Conservation (phyloP, 2,113 vertebrate species). For the Neolamprologus longior region DNA sequence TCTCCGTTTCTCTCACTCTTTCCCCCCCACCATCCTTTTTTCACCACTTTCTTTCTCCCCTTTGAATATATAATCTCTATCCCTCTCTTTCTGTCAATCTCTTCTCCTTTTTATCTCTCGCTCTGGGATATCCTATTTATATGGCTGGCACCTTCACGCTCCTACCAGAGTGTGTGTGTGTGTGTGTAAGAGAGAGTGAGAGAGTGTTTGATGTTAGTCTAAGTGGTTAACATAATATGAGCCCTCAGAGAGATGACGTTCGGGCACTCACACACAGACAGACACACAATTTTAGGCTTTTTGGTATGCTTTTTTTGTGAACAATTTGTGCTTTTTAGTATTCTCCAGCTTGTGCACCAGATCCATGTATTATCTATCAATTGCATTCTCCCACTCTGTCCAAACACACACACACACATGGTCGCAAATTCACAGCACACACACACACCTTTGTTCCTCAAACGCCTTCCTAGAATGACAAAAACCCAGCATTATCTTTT, state of each 20-base stretch:
- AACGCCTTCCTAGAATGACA: slow-evolving; percentile 26
- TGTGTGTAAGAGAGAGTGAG: neutral
- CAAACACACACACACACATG: slow-evolving; percentile 1
- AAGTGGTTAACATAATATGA: slow-evolving; percentile 61
- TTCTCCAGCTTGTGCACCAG: slow-evolving; percentile 27
- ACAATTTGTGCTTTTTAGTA: slow-evolving; percentile 53
- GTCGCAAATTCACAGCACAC: neutral
- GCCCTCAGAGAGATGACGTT: slow-evolving; percentile 44
- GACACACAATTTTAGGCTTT: slow-evolving; percentile 40
- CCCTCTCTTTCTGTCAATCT: neutral
- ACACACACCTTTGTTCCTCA: slow-evolving; percentile 14
- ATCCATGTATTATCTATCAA: slow-evolving; percentile 42
- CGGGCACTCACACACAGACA: slow-evolving; percentile 17
- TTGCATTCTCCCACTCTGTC: slow-evolving; percentile 32
- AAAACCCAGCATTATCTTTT: slow-evolving; percentile 44
- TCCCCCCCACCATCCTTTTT: neutral
- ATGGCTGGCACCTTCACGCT: slow-evolving; percentile 42
- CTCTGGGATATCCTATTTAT: slow-evolving; percentile 59
- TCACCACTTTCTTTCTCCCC: slow-evolving; percentile 1
- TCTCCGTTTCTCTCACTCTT: neutral
- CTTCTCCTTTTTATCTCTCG: slow-evolving; percentile 39
- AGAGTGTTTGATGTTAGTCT: slow-evolving; percentile 55
- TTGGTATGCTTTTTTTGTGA: slow-evolving; percentile 27
- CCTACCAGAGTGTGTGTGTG: slow-evolving; percentile 5
- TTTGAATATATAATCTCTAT: slow-evolving; percentile 38